phyloP scores from a whole-genome alignment of 2,797 vertebrate genomes.

The Clarias laeviceps region DNA sequence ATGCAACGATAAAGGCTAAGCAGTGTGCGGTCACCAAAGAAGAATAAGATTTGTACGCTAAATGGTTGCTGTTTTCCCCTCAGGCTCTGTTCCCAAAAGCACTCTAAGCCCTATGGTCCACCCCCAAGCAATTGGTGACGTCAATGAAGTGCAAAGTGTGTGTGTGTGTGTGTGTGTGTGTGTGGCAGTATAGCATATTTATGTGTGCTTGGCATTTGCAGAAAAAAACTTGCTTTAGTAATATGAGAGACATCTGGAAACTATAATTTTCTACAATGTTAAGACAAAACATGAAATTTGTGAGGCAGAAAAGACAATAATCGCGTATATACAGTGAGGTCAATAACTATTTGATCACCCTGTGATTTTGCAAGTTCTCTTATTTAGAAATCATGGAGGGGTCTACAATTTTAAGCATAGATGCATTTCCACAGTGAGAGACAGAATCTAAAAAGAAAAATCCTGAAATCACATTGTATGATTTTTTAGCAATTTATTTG shows the following conservation, averaged over 20 bases:
- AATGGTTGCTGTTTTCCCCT: constrained; percentile 1
- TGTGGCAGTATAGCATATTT: neutral
- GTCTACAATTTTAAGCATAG: no score
- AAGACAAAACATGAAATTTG: no score
- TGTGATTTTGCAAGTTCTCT: no score
- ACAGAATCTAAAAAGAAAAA: no score
- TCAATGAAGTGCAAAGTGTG: neutral
- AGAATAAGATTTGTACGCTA: neutral
- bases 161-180: neutral
- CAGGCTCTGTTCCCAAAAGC: neutral
- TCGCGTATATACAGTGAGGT: no score
- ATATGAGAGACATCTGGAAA: neutral
- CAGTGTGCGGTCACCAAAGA: neutral
- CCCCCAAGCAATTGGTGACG: neutral
- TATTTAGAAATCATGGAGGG: no score
- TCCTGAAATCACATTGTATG: no score
- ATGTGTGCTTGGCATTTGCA: neutral
- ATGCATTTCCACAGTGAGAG: no score
- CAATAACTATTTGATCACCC: no score
- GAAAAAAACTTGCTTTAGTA: neutral
- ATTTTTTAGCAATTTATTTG: no score
- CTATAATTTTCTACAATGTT: neutral
- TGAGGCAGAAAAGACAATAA: no score
- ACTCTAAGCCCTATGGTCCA: neutral
- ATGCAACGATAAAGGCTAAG: neutral